phyloP scores from a whole-genome alignment of 2,888 invertebrate species.

The Xestia c-nigrum region DNA sequence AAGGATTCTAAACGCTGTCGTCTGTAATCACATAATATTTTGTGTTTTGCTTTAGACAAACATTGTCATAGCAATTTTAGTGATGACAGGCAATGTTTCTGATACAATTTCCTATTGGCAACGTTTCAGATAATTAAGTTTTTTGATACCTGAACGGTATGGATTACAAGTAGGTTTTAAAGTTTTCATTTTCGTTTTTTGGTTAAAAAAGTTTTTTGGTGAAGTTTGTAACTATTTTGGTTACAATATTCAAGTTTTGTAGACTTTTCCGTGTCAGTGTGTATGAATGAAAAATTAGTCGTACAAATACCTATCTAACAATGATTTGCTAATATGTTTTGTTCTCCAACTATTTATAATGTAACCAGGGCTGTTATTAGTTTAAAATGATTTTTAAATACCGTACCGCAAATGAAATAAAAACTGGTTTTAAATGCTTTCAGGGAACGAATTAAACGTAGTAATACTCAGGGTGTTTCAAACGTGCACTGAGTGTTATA shows the following conservation, averaged over 20 bases:
- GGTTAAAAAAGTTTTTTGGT: too few relatives aligned
- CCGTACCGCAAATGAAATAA: constrained; percentile 30
- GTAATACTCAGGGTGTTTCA: constrained; percentile 53
- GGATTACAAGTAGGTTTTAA: too few relatives aligned
- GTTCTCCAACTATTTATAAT: not conserved
- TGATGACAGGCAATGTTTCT: not conserved
- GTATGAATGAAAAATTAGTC: not conserved
- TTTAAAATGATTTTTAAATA: not conserved
- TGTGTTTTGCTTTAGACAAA: not conserved
- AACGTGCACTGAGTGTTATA: constrained; percentile 42
- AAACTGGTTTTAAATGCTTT: constrained; percentile 37
- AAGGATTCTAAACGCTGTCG: not conserved
- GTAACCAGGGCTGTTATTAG: not conserved
- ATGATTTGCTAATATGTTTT: not conserved
- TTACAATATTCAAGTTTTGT: not conserved
- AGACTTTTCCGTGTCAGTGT: not conserved
- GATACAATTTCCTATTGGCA: not conserved
- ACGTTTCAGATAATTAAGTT: not conserved
- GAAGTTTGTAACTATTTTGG: too few relatives aligned
- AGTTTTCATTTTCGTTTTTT: not conserved
- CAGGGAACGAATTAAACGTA: constrained; percentile 53
- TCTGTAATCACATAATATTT: not conserved
- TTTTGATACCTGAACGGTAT: not conserved
- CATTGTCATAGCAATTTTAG: not conserved
- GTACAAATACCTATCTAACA: not conserved